These are phyloP conservation scores for Nycticebus coucang DNA, from an alignment of 2,113 vertebrate genomes.

Conservation along the genomic window DNA sequence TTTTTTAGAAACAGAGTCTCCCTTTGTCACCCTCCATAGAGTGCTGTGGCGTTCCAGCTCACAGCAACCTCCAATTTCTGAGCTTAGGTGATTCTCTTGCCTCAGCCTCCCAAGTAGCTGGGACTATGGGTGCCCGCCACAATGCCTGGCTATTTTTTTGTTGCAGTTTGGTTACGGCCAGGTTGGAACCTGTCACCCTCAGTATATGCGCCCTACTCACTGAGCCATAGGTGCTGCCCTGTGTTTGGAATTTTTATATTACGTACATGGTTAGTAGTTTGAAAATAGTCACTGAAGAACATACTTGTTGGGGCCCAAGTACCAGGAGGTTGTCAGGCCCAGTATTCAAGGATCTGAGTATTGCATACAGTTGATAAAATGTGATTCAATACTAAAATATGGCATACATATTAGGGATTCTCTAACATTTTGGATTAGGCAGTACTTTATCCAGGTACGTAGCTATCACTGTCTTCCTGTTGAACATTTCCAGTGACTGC, in stretches of 20 bases:
- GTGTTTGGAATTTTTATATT: neutral
- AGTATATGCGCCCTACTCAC: too few relatives aligned
- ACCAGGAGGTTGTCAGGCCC: neutral
- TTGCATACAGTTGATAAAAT: neutral
- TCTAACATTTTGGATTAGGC: neutral
- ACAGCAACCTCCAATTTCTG: too few relatives aligned
- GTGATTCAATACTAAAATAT: neutral
- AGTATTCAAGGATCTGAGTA: neutral
- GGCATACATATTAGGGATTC: neutral
- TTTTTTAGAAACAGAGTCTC: too few relatives aligned
- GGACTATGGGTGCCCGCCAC: too few relatives aligned
- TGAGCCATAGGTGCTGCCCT: too few relatives aligned
- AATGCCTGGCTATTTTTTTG: too few relatives aligned
- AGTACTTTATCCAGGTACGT: neutral
- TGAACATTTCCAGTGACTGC: neutral
- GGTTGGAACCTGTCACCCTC: too few relatives aligned
- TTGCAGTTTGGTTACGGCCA: too few relatives aligned
- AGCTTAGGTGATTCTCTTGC: too few relatives aligned
- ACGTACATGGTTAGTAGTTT: neutral
- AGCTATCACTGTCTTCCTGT: neutral
- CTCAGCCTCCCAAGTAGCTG: too few relatives aligned
- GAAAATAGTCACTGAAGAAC: neutral
- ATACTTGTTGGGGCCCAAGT: neutral
- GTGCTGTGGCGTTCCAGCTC: too few relatives aligned
- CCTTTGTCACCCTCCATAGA: too few relatives aligned